phyloP scores from a whole-genome alignment of 2,113 vertebrate species.

The Noturus placidus region DNA sequence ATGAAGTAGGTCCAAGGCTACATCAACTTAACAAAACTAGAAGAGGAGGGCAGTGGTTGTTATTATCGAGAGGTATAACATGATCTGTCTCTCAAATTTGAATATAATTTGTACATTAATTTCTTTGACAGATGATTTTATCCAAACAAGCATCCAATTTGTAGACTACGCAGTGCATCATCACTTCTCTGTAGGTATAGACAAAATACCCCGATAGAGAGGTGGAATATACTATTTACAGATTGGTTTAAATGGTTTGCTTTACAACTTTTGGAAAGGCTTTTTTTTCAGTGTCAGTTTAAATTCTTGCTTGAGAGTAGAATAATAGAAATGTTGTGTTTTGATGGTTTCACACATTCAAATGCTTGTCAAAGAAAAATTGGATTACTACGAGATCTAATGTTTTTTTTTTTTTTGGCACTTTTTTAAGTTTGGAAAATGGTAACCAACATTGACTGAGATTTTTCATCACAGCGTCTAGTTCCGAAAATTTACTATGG shows the following conservation, averaged over 20 bases:
- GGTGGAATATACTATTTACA: not conserved
- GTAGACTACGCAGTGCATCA: not conserved
- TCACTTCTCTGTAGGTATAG: not conserved
- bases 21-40: not conserved
- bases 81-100: not conserved
- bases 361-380: conserved; percentile 7
- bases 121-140: conserved; percentile 7
- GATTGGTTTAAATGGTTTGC: conserved; percentile 37
- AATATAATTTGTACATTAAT: conserved; percentile 14
- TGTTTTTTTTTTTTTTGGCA: conserved; percentile 1
- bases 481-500: not conserved
- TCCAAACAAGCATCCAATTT: not conserved
- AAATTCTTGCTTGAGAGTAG: not conserved
- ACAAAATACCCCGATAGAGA: not conserved
- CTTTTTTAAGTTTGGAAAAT: not conserved
- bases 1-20: not conserved
- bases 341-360: not conserved
- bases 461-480: not conserved
- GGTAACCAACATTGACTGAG: not conserved
- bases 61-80: not conserved
- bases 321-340: conserved; percentile 1
- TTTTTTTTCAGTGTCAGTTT: not conserved
- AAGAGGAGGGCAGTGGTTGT: not conserved
- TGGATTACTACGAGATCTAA: not conserved
- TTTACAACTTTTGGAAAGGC: conserved; percentile 38